Percentiles rank a stretch among this genome's conserved stretches.
These are phyloP conservation scores for Arge pagana DNA, from an alignment of 2,888 invertebrate species.

Conservation along the genomic window DNA sequence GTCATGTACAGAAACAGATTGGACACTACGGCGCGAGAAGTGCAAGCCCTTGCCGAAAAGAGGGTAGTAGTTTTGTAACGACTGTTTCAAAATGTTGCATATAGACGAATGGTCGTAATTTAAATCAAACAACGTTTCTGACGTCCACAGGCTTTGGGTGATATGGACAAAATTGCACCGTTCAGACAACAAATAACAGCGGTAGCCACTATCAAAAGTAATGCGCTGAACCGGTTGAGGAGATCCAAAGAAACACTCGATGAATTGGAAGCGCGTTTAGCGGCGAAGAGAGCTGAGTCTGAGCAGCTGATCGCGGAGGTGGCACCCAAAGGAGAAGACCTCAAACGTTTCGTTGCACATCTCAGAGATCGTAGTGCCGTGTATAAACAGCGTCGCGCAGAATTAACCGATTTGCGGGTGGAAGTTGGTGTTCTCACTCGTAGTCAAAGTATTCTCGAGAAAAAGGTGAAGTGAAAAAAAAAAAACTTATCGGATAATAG, in stretches of 20 bases:
- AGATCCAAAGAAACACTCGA: constrained; percentile 66
- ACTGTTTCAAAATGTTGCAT: constrained; percentile 1
- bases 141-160: constrained; percentile 38
- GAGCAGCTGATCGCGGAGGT: constrained; percentile 43
- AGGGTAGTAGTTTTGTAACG: constrained; percentile 56
- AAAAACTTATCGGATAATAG: constrained; percentile 1
- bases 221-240: constrained; percentile 45
- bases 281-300: constrained; percentile 44
- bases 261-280: constrained; percentile 62
- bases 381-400: constrained; percentile 80
- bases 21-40: constrained; percentile 64
- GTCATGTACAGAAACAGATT: constrained; percentile 46
- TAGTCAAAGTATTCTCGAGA: constrained; percentile 74
- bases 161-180: constrained; percentile 76
- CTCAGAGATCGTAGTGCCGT: constrained; percentile 78
- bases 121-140: neutral
- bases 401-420: constrained; percentile 75
- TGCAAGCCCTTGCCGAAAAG: constrained; percentile 74
- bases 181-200: constrained; percentile 85
- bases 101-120: neutral
- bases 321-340: constrained; percentile 70
- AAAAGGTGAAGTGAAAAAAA: constrained; percentile 58
- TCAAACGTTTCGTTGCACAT: constrained; percentile 82
- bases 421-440: constrained; percentile 78
- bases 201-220: constrained; percentile 76